Percentiles rank a stretch among this genome's conserved stretches.
These are phyloP conservation scores for Chromobotia macracanthus DNA, from an alignment of 2,797 vertebrate genomes.

Conservation along the genomic window DNA sequence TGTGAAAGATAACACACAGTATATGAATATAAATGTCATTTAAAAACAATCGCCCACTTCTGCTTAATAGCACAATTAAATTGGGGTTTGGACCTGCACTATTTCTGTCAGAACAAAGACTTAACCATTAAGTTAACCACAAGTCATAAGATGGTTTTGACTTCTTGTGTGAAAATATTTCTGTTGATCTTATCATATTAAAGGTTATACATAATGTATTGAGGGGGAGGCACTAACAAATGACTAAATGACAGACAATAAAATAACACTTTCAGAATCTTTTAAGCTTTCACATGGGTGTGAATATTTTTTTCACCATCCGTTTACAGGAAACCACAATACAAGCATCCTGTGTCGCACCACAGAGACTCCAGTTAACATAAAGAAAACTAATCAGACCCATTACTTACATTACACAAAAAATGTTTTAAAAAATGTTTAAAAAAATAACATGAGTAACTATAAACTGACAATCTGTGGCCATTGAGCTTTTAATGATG, in stretches of 20 bases:
- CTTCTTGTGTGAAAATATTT: not conserved
- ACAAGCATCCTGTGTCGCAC: constrained; percentile 57
- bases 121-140: not conserved
- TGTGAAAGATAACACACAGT: not conserved
- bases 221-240: not conserved
- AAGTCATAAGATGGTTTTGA: not conserved
- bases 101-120: not conserved
- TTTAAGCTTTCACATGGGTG: not conserved
- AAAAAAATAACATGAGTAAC: not conserved
- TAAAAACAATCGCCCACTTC: too few species aligned
- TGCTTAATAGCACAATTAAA: not conserved
- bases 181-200: not conserved
- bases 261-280: not conserved
- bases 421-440: not conserved
- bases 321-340: constrained; percentile 72
- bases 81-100: not conserved
- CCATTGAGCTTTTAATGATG: constrained; percentile 2
- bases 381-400: constrained; percentile 19
- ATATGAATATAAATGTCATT: not conserved
- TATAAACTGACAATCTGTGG: not conserved
- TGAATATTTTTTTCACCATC: constrained; percentile 40
- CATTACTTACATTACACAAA: not conserved
- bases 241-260: not conserved
- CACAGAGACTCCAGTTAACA: not conserved
- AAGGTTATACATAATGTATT: not conserved